Conservation (phyloP, 92 coral and sea anemone genomes). For the Porites lobata region DNA sequence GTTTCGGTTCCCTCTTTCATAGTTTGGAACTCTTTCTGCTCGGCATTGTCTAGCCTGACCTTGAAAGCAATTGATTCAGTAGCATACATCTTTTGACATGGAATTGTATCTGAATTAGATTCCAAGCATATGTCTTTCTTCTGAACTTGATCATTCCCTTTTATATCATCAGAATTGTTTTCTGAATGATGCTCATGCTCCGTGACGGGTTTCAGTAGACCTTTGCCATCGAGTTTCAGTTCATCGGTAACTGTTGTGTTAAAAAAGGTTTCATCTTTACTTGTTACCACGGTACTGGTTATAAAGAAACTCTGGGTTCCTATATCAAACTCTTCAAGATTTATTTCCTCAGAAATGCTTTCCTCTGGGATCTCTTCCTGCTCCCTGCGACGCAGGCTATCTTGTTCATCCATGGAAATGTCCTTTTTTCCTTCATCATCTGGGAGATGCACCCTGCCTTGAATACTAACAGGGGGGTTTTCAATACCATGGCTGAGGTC, state of each 20-base stretch:
- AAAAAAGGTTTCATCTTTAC: neutral
- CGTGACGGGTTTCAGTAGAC: neutral
- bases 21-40: neutral
- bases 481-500: neutral
- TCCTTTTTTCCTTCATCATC: neutral
- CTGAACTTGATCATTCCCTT: neutral
- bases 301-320: neutral
- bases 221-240: neutral
- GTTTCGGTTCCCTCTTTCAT: neutral
- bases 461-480: neutral
- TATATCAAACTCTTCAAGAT: neutral
- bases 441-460: neutral
- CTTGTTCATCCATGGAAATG: neutral
- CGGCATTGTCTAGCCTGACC: neutral
- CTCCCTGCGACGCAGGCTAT: neutral
- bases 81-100: neutral
- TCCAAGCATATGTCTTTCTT: neutral
- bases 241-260: neutral
- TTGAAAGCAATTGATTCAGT: neutral
- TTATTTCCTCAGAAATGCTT: neutral
- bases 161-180: too few species aligned
- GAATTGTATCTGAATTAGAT: neutral
- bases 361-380: constrained; percentile 10
- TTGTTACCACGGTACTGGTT: neutral
- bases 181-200: too few species aligned